Conservation (phyloP, 1,140 invertebrate genomes). For the Orussus abietinus region DNA sequence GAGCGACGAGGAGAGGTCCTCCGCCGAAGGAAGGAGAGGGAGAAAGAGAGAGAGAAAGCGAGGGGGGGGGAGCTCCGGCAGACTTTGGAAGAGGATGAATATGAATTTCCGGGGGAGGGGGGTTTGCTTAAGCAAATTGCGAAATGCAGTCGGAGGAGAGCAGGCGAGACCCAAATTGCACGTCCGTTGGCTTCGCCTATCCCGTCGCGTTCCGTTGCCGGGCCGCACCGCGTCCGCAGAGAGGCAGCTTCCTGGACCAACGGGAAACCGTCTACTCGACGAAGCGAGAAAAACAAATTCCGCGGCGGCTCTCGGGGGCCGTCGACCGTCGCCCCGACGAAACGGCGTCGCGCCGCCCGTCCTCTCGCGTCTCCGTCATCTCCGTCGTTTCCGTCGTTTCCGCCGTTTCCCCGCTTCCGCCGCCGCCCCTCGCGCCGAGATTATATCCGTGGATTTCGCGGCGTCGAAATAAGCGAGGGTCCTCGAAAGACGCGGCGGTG, state of each 20-base stretch:
- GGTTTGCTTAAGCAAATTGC: slow-evolving; percentile 43
- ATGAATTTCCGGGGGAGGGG: slow-evolving; percentile 39
- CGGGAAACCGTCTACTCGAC: slow-evolving; percentile 9
- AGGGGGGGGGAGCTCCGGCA: slow-evolving; percentile 6
- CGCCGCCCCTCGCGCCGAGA: too few species aligned
- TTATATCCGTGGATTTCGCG: too few species aligned
- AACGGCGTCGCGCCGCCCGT: neutral
- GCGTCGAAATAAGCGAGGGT: too few species aligned
- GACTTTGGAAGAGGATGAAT: slow-evolving; percentile 20
- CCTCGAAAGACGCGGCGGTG: too few species aligned
- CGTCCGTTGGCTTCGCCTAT: slow-evolving; percentile 4
- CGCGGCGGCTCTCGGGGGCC: neutral
- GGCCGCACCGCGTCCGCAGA: too few species aligned
- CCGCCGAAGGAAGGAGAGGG: too few species aligned
- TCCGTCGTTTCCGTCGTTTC: too few species aligned
- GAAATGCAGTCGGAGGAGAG: slow-evolving; percentile 22
- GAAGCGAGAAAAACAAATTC: slow-evolving; percentile 1
- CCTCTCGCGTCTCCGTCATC: too few species aligned
- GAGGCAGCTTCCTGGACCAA: too few species aligned
- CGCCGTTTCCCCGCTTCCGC: neutral
- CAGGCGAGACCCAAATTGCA: slow-evolving; percentile 18
- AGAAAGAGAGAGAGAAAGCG: slow-evolving; percentile 5
- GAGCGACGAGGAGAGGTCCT: too few species aligned
- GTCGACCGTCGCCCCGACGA: neutral
- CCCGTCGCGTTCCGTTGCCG: too few species aligned